Evolutionary conservation across 2,888 invertebrate species (phyloP).

Genomic region (Diabrotica balteata): DNA sequence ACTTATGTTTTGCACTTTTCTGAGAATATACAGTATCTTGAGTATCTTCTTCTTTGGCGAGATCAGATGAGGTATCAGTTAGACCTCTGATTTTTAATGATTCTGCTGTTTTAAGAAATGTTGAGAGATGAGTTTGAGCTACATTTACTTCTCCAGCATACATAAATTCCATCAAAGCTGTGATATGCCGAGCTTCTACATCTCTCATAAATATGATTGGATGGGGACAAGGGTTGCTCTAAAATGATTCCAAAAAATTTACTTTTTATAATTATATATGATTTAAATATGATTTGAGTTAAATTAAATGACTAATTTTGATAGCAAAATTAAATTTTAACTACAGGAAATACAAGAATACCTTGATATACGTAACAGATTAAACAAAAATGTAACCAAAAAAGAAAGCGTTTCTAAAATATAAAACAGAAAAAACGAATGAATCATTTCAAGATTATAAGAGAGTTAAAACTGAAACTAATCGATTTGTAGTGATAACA

Average conservation of each 20-base stretch:
- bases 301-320: background rate
- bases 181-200: slow-evolving; percentile 79
- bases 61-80: slow-evolving; percentile 67
- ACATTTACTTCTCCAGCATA: slow-evolving; percentile 86
- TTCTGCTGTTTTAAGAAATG: slow-evolving; percentile 79
- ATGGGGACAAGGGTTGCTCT: slow-evolving; percentile 86
- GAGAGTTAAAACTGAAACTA: no score
- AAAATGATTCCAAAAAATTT: slow-evolving; percentile 54
- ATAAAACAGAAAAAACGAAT: no score
- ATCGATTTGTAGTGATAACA: no score
- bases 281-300: background rate
- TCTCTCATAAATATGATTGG: slow-evolving; percentile 87
- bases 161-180: slow-evolving; percentile 83
- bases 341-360: background rate
- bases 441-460: no score
- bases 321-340: no score
- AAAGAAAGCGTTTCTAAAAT: no score
- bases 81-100: slow-evolving; percentile 80
- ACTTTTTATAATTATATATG: slow-evolving; percentile 11
- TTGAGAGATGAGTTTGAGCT: slow-evolving; percentile 78
- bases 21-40: slow-evolving; percentile 12
- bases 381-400: no score
- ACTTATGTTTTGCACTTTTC: slow-evolving; percentile 33
- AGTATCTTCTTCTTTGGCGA: slow-evolving; percentile 24
- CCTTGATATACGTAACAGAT: no score